Base-by-base conservation (phyloP, 2,113 vertebrate genomes). In the Plecotus auritus region DNA sequence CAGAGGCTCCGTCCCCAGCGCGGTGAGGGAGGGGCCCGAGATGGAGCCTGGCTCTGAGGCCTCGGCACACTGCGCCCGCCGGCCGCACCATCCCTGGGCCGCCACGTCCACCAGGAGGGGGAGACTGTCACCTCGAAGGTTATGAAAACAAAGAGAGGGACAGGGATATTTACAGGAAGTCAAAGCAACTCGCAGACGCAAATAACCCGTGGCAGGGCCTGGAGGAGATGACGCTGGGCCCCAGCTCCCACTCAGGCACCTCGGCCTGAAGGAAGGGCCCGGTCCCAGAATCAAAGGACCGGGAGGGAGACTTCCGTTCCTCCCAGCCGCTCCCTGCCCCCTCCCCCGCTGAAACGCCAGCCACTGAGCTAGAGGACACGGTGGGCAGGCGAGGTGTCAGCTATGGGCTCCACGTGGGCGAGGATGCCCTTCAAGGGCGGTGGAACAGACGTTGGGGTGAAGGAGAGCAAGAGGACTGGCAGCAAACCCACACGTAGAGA, bases 31-130 rank as follows among this genome's bases (percentile, higher is more conserved):
- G 72, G 56, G 56, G 30, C 1, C 28, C 13, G 30, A 7, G 64
- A 5, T 16, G 14, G 14, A 97, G 95, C 72, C 93, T 96, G 88
- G 92, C 94, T 97, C 97, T 95, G 76, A 94, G 95, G 90, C 80
- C 45, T n/a, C 17, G 77, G 91, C 96, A 94, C 97, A 92, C 30
- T 89, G 96, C 77, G 94, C 90, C 59, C 96, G 81, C 40, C 0
- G 10, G 81, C 37, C 1, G 10, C 42, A 12, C 47, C 14, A 49
- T 20, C 56, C 23, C 54, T 20, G 18, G 23, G 56, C 56, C 23
- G 56, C 56, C 56, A 59, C 9, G 45, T 8, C 35, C 66, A 8
- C 59, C 2, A 10, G 61, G 45, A 89, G 66, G 14, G 12, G 70
- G 17, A 66, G 22, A 10, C 18, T 10, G 18, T 20, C 32, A 17